phyloP scores from a whole-genome alignment of 1,140 invertebrate species.

The Sitobion miscanthi region DNA sequence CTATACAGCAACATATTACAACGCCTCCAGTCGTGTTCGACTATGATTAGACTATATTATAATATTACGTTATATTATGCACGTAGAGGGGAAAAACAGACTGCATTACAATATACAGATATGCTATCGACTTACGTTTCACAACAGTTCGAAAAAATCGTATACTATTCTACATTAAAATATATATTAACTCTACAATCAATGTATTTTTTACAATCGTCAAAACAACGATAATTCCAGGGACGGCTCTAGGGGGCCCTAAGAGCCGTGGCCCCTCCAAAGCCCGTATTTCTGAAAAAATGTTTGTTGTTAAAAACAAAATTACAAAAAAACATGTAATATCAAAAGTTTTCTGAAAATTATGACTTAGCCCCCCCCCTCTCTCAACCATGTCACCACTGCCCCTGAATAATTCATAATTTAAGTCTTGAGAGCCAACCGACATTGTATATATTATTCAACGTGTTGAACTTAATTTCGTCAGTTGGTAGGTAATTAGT shows the following conservation, averaged over 20 bases:
- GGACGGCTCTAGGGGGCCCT: no score
- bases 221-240: not conserved
- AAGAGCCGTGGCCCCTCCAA: no score
- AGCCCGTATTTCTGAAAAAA: no score
- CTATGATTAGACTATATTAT: not conserved
- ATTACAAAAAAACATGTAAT: no score
- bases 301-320: no score
- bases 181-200: no score
- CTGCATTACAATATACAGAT: not conserved
- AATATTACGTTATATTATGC: not conserved
- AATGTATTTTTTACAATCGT: not conserved
- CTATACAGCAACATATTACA: not conserved
- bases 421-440: not conserved
- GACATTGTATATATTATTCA: not conserved
- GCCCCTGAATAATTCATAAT: not conserved
- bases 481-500: not conserved
- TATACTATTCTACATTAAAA: not conserved
- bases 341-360: no score
- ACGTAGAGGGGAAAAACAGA: not conserved
- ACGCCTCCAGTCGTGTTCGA: not conserved
- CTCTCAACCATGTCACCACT: no score
- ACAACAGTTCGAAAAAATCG: not conserved
- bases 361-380: no score
- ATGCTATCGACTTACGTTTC: not conserved
- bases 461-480: not conserved